Evolutionary conservation across 2,888 invertebrate genomes (phyloP), one percentile per base, ranked within the genome.

Genomic region (Callyntrura sp.): DNA sequence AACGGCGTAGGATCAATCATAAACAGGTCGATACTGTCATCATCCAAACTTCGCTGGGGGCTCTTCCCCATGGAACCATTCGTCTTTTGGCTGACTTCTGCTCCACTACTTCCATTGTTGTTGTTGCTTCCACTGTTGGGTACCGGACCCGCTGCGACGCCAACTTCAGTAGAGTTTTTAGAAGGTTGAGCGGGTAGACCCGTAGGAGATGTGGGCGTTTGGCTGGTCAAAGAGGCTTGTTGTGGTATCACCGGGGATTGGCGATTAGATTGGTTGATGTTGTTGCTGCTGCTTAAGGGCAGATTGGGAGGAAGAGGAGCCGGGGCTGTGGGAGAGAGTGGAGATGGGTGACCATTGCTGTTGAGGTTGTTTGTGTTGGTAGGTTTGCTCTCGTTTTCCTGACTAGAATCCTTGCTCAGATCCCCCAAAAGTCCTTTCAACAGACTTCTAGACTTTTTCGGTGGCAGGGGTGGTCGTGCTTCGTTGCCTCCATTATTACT

Each of bases 1-100:
- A 88, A 83, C 6, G 92, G 83, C n/a, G 83, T 83, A 8, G 90
- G 91, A 28, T 93, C 93, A 28, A 92, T 84, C 76, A 93, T 87
- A 68, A 90, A 93, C 73, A 93, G 62, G 81, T 91, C 90, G 23
- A 85, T 81, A 20, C 90, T 91, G 14, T 91, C 90, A 23, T 92
- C 92, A 57, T 91, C 84, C 70, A 90, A 62, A 76, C 90, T 90
- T n/a, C 88, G 68, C 57, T 90, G 89, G 3, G 89, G 90, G 85
- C 89, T 90, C 35, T 91, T 90, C 17, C 81, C 43, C 82, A 20
- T 85, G 8, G 78, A 76, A 23, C 62, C 85, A 25, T 76, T 76
- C 6, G 35, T 68, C 0, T 76, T 76, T 28, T 65, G 45, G 12
- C 62, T 82, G 0, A 20, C 51, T 20, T 73, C 43, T 23, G 17